Conservation (phyloP, 2,113 vertebrate genomes). For the Calyptommatus sinebrachiatus region DNA sequence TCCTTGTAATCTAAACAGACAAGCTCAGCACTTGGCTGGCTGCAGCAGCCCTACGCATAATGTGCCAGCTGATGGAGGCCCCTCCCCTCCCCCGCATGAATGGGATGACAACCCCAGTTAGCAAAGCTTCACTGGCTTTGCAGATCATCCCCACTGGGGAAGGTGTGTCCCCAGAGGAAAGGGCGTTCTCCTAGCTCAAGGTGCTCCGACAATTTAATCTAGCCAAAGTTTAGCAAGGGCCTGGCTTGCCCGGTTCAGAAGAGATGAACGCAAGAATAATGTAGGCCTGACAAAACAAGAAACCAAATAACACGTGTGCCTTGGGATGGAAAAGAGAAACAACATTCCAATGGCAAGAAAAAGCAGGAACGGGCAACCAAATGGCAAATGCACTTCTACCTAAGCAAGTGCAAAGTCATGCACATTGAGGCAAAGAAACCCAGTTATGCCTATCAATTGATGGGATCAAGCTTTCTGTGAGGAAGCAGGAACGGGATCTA, state of each 20-base stretch:
- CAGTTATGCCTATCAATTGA: too few relatives aligned
- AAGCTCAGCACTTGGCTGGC: constrained; percentile 13
- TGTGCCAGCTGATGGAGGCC: background rate
- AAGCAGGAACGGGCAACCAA: too few relatives aligned
- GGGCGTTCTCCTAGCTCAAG: background rate
- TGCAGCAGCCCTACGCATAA: constrained; percentile 1
- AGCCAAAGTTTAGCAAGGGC: background rate
- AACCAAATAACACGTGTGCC: background rate
- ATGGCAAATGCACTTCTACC: too few relatives aligned
- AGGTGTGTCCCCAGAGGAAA: background rate
- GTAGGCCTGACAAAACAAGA: background rate
- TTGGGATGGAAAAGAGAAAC: background rate
- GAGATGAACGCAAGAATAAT: background rate
- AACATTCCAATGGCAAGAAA: background rate
- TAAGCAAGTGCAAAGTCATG: too few relatives aligned
- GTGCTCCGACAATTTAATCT: background rate
- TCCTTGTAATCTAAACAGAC: constrained; percentile 41
- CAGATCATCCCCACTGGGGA: constrained; percentile 28
- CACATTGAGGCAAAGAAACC: too few relatives aligned
- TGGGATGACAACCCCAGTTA: background rate
- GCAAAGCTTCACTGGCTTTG: background rate
- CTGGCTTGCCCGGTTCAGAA: too few relatives aligned
- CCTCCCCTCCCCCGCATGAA: background rate
- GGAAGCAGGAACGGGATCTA: too few relatives aligned
- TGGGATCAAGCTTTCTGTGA: too few relatives aligned